Conservation (phyloP, 2,113 vertebrate genomes). For the Colossoma macropomum region DNA sequence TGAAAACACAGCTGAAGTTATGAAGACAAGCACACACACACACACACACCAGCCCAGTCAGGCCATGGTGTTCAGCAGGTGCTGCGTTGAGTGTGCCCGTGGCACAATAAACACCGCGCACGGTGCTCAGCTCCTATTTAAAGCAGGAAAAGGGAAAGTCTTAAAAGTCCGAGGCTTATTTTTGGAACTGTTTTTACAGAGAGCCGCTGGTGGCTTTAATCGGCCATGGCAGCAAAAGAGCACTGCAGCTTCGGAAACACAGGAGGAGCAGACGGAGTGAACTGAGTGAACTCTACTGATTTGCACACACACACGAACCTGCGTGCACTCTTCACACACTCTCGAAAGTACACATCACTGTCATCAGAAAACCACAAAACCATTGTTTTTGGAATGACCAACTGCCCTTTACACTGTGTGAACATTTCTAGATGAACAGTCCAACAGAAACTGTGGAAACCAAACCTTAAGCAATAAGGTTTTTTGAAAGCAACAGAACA, state of each 20-base stretch:
- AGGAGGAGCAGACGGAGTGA: conserved; percentile 30
- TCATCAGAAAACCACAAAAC: too few species aligned
- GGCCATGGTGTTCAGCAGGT: conserved; percentile 35
- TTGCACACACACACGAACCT: not conserved
- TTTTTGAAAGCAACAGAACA: too few species aligned
- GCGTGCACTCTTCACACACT: not conserved
- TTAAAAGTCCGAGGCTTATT: conserved; percentile 40
- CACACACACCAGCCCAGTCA: not conserved
- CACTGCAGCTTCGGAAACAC: conserved; percentile 38
- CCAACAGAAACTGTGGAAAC: too few species aligned
- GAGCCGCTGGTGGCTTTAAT: conserved; percentile 40
- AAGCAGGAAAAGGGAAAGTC: conserved; percentile 77
- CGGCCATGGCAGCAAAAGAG: conserved; percentile 11
- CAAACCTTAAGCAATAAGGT: too few species aligned
- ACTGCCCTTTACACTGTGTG: too few species aligned
- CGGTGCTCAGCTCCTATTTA: conserved; percentile 15
- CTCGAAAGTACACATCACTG: not conserved
- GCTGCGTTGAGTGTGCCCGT: conserved; percentile 34
- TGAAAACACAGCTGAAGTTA: conserved; percentile 15
- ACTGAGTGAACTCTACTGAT: conserved; percentile 39
- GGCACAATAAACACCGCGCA: conserved; percentile 82
- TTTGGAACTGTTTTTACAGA: conserved; percentile 32
- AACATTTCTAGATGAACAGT: too few species aligned
- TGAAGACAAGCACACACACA: not conserved
- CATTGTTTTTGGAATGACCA: too few species aligned